Evolutionary conservation across 2,113 vertebrate genomes (phyloP).

Genomic region (Anser brachyrhynchus): DNA sequence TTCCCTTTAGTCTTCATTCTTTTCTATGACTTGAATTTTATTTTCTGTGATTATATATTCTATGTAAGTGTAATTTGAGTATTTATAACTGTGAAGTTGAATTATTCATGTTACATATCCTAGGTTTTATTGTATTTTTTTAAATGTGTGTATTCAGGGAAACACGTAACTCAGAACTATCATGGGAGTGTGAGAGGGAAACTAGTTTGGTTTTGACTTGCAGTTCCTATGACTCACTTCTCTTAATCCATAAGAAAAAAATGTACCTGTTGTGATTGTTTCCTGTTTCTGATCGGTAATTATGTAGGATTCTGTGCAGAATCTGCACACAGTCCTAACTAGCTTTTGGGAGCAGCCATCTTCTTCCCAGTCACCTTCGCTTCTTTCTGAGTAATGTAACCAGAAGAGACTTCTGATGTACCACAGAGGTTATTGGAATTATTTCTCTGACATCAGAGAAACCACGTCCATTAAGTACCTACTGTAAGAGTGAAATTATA

Average conservation of each 20-base stretch:
- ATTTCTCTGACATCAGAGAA: conserved; percentile 34
- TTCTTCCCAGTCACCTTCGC: conserved; percentile 37
- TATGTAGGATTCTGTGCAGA: conserved; percentile 60
- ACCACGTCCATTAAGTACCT: background rate
- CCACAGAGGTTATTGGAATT: background rate
- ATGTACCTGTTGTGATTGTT: conserved; percentile 59
- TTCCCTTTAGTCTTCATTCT: conserved; percentile 79
- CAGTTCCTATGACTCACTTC: conserved; percentile 63
- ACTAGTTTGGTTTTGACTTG: conserved; percentile 69
- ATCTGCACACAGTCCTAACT: conserved; percentile 35
- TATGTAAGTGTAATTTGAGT: conserved; percentile 89
- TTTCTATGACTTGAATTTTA: conserved; percentile 91
- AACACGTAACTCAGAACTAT: conserved; percentile 73
- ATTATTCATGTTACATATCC: conserved; percentile 90
- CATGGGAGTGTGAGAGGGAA: conserved; percentile 57
- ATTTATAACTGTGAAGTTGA: conserved; percentile 97
- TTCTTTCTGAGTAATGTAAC: background rate
- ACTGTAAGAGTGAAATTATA: background rate
- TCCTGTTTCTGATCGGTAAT: conserved; percentile 63
- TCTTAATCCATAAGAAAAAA: conserved; percentile 55
- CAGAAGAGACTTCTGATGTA: background rate
- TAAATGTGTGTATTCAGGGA: conserved; percentile 78
- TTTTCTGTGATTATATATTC: conserved; percentile 81
- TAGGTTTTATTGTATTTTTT: conserved; percentile 75
- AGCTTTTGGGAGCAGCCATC: conserved; percentile 76